phyloP scores from a whole-genome alignment of 1,140 invertebrate species.

The Drosophila ercepeae region DNA sequence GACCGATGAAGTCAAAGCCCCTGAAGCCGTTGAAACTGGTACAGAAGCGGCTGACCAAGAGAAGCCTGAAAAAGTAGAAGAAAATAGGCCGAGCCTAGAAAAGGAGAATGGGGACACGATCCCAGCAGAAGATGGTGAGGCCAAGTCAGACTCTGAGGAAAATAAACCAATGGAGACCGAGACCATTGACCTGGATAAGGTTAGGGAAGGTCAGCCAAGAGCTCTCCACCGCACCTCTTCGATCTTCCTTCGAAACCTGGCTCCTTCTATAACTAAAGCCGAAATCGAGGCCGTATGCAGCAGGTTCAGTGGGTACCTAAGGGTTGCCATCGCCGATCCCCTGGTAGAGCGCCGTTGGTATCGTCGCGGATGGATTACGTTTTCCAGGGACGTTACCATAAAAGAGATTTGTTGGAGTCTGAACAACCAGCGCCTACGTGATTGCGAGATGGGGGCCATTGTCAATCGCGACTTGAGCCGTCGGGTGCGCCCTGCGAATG shows the following conservation, averaged over 20 bases:
- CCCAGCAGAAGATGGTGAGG: constrained; percentile 33
- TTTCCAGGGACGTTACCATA: constrained; percentile 98
- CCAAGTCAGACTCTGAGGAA: constrained; percentile 49
- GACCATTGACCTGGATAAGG: constrained; percentile 83
- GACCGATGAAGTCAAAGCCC: constrained; percentile 3
- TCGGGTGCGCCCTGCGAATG: constrained; percentile 96
- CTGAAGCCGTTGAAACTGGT: neutral
- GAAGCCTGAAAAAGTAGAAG: neutral
- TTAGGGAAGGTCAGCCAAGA: constrained; percentile 86
- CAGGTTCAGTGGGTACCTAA: constrained; percentile 96
- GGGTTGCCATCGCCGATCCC: constrained; percentile 98
- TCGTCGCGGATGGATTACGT: constrained; percentile 99
- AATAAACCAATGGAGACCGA: constrained; percentile 39
- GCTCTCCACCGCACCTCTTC: constrained; percentile 97
- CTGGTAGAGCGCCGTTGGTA: constrained; percentile 97
- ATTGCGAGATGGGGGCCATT: constrained; percentile 96
- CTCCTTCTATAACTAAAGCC: constrained; percentile 97
- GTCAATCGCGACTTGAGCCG: constrained; percentile 97
- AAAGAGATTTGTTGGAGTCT: constrained; percentile 99
- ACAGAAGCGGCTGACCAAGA: neutral
- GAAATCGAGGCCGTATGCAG: constrained; percentile 99
- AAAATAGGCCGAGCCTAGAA: neutral
- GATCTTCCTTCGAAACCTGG: constrained; percentile 97
- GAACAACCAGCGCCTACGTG: constrained; percentile 93
- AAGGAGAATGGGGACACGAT: constrained; percentile 5